Evolutionary conservation across 2,797 vertebrate genomes (phyloP).

Genomic region (Brachyalestes nurse): DNA sequence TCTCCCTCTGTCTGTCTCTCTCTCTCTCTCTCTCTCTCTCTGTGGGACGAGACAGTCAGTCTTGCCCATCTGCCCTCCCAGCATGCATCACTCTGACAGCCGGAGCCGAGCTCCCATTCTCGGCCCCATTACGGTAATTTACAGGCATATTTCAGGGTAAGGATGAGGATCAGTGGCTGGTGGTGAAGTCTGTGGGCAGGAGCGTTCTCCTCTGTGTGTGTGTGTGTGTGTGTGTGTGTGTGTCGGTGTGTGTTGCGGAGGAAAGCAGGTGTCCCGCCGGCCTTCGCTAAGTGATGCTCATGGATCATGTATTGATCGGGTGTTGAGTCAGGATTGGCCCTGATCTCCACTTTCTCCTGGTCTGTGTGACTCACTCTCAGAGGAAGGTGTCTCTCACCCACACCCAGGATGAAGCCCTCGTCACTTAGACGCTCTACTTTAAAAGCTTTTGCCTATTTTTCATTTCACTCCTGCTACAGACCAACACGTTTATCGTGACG

Average conservation of each 20-base stretch:
- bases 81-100: constrained; percentile 65
- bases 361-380: constrained; percentile 20
- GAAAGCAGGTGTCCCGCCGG: constrained; percentile 18
- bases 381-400: not conserved
- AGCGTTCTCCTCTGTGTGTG: constrained; percentile 19
- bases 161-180: constrained; percentile 66
- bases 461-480: not conserved
- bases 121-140: constrained; percentile 67
- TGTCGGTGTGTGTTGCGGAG: constrained; percentile 12
- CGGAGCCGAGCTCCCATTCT: constrained; percentile 61
- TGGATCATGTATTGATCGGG: constrained; percentile 40
- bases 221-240: constrained; percentile 28
- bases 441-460: constrained; percentile 34
- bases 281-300: constrained; percentile 32
- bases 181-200: constrained; percentile 43
- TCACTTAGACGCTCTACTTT: constrained; percentile 21
- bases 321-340: constrained; percentile 18
- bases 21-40: constrained; percentile 3
- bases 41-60: constrained; percentile 29
- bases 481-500: not conserved
- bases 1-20: too few species aligned
- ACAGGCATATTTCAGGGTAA: constrained; percentile 67
- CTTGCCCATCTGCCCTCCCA: constrained; percentile 58
- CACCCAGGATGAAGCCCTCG: not conserved
- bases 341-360: constrained; percentile 24